phyloP scores from a whole-genome alignment of 2,113 vertebrate species.

The Istiophorus platypterus region DNA sequence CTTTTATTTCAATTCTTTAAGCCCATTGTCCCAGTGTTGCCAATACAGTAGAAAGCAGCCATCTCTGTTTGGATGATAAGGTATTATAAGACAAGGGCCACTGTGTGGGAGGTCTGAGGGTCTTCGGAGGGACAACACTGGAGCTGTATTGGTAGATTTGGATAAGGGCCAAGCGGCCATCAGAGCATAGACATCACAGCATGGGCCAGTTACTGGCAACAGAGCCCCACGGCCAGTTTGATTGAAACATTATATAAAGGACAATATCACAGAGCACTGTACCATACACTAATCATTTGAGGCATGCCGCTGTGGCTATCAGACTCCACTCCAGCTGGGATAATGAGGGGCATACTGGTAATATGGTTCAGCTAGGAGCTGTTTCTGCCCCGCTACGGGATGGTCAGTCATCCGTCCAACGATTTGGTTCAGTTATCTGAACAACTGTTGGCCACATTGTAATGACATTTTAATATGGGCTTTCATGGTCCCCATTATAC shows the following conservation, averaged over 20 bases:
- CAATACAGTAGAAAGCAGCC: slow-evolving; percentile 32
- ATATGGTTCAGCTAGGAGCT: slow-evolving; percentile 34
- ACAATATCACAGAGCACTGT: slow-evolving; percentile 67
- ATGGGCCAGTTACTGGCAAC: slow-evolving; percentile 71
- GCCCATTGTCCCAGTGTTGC: slow-evolving; percentile 31
- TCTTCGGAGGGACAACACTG: slow-evolving; percentile 45
- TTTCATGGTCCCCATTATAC: slow-evolving; percentile 8
- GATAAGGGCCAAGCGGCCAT: slow-evolving; percentile 64
- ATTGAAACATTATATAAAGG: slow-evolving; percentile 71
- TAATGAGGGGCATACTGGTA: slow-evolving; percentile 64
- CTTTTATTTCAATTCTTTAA: slow-evolving; percentile 18
- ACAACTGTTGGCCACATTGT: slow-evolving; percentile 13
- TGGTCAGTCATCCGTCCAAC: slow-evolving; percentile 44
- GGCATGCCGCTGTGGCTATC: slow-evolving; percentile 54
- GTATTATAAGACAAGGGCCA: slow-evolving; percentile 28
- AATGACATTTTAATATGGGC: slow-evolving; percentile 24
- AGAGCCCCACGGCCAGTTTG: slow-evolving; percentile 50
- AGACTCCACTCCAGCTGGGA: slow-evolving; percentile 62
- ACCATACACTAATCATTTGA: slow-evolving; percentile 65
- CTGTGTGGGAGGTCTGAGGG: slow-evolving; percentile 35
- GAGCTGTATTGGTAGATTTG: slow-evolving; percentile 60
- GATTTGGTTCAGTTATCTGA: slow-evolving; percentile 38
- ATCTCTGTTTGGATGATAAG: slow-evolving; percentile 30
- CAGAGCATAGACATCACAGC: slow-evolving; percentile 66
- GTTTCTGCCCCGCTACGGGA: slow-evolving; percentile 11